A percentile compares a stretch with the other conserved stretches of the same genome.
These are phyloP conservation scores for Scaptomyza parva DNA, from an alignment of 2,888 invertebrate genomes.

Conservation along the genomic window DNA sequence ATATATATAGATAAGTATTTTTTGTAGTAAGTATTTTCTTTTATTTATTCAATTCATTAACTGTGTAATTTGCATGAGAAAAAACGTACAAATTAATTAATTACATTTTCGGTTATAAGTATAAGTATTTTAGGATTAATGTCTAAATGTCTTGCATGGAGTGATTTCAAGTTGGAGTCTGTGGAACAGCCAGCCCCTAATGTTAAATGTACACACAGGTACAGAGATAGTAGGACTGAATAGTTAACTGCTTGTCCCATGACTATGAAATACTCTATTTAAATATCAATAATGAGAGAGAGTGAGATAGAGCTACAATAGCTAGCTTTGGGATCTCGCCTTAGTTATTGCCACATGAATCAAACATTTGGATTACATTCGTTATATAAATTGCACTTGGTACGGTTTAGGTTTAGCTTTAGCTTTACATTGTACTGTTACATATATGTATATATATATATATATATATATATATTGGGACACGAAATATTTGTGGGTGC, in stretches of 20 bases:
- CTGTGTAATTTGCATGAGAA: slow-evolving; percentile 34
- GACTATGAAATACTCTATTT: slow-evolving; percentile 22
- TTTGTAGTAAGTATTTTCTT: slow-evolving; percentile 8
- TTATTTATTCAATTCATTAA: slow-evolving; percentile 44
- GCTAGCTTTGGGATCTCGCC: slow-evolving; percentile 32
- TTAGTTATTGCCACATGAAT: slow-evolving; percentile 33
- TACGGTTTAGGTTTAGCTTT: slow-evolving; percentile 53
- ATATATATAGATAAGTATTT: too few species aligned
- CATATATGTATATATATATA: slow-evolving; percentile 16
- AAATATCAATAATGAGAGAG: slow-evolving; percentile 30
- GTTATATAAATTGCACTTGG: slow-evolving; percentile 73
- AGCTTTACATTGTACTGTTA: slow-evolving; percentile 53
- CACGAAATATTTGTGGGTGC: slow-evolving; percentile 5
- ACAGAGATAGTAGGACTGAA: slow-evolving; percentile 24
- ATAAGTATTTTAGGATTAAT: slow-evolving; percentile 24
- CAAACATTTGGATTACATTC: slow-evolving; percentile 40
- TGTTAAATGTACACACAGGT: slow-evolving; percentile 28
- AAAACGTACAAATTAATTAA: slow-evolving; percentile 37
- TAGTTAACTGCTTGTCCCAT: slow-evolving; percentile 18
- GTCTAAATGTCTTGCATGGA: slow-evolving; percentile 30
- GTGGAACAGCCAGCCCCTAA: slow-evolving; percentile 26
- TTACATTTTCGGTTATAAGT: slow-evolving; percentile 37
- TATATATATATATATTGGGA: slow-evolving; percentile 17
- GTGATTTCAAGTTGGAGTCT: slow-evolving; percentile 13
- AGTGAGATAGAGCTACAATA: slow-evolving; percentile 32